Base-by-base conservation (phyloP, 2,113 vertebrate species). In the Paedocypris sp. region DNA sequence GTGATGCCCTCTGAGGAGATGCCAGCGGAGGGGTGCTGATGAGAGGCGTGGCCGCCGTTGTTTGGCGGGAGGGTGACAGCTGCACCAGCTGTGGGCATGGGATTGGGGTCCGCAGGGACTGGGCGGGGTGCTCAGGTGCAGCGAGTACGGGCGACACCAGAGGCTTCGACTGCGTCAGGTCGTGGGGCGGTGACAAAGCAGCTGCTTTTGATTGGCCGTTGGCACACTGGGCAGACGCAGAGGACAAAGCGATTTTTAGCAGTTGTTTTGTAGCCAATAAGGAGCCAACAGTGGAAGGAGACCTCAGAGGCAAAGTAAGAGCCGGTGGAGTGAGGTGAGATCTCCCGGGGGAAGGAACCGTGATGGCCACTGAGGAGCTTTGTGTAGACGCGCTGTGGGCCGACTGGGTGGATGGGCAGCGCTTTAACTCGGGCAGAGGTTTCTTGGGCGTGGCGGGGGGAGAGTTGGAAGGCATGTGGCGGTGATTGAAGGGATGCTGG, bases 191-290 rank as follows among this genome's bases (percentile, higher is more conserved):
- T 2, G 62, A 52, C 62, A 72, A 41, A 22, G 66, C 52, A 22
- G 66, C 18, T 32, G 60, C 33, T 25, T 57, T 72, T 22, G 31
- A 60, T 68, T 1, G 73, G 46, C n/a, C 67, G 52, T 6, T 83
- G 80, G 26, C 78, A 71, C 62, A 52, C 58, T 72, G 62, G 22
- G 62, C 67, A 19, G 69, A 72, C 2, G 75, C 75, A 0, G 84
- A 83, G 2, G 83, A 84, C 18, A 84, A 76, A 1, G 84, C 84
- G 10, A 86, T 84, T 67, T 82, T 86, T 26, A 83, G 74, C 19
- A 85, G 83, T 73, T 83, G 84, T 62, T 81, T 66, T 1, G 84
- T 79, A 0, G 84, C 83, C 6, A 83, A 79, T 0, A 82, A 75
- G 6, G 80, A 74, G 8, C 63, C 73, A 69, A 42, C 83, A 53